A percentile compares a stretch with the other conserved stretches of the same genome.
Conservation (phyloP, 1,140 invertebrate genomes). For the Drosophila nigrodunni region DNA sequence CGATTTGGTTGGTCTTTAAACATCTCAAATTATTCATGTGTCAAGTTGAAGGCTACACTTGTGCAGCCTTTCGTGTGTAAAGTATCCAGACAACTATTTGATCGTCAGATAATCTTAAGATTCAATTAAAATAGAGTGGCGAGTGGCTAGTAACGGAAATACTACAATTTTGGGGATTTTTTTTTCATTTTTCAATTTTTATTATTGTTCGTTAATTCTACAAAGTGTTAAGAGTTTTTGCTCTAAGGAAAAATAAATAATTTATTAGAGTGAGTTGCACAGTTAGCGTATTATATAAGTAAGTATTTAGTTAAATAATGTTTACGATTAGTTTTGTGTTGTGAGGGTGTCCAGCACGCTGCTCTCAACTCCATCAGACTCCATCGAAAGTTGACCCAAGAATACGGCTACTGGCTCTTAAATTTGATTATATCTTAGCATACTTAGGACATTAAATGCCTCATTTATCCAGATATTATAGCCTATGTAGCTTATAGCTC, state of each 20-base stretch:
- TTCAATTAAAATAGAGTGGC: constrained; percentile 59
- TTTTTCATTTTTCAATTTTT: no score
- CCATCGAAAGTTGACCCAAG: constrained; percentile 1
- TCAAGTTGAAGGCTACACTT: constrained; percentile 73
- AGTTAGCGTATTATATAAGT: constrained; percentile 12
- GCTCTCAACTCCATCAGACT: constrained; percentile 43
- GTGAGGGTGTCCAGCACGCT: constrained; percentile 65
- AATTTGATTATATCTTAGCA: constrained; percentile 52
- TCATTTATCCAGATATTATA: constrained; percentile 23
- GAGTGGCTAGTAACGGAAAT: constrained; percentile 67
- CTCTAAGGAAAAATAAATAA: constrained; percentile 42
- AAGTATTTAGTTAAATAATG: constrained; percentile 10
- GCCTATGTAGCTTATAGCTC: constrained; percentile 23
- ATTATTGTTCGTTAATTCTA: neutral
- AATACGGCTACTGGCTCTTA: constrained; percentile 26
- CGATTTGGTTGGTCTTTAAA: constrained; percentile 57
- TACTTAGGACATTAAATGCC: constrained; percentile 26
- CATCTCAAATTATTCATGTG: constrained; percentile 74
- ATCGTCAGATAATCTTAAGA: constrained; percentile 63
- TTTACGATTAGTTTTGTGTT: constrained; percentile 32
- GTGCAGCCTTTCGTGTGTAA: constrained; percentile 65
- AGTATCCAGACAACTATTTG: constrained; percentile 52
- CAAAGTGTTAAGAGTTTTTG: constrained; percentile 26
- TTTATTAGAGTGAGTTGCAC: constrained; percentile 28
- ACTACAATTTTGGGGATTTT: constrained; percentile 28